Conservation (phyloP, 2,113 vertebrate genomes). For the Centropus unirufus region DNA sequence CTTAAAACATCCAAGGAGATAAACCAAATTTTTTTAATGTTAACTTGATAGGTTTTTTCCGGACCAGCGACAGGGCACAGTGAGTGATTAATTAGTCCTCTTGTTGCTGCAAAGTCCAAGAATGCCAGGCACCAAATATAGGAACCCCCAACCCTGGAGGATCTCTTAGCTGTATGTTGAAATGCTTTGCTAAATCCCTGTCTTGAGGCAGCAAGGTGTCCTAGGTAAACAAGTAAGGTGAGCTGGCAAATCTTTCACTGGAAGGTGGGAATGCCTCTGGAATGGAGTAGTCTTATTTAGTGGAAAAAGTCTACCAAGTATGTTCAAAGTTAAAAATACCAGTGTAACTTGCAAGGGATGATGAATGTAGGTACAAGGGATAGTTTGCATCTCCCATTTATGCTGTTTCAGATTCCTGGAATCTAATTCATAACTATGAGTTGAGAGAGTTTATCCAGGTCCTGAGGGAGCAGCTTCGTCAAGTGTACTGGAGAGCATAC, state of each 20-base stretch:
- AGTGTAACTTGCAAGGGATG: constrained; percentile 12
- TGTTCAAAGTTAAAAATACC: not conserved
- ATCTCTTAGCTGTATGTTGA: not conserved
- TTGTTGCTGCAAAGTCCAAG: not conserved
- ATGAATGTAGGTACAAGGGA: not conserved
- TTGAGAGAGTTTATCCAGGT: constrained; percentile 31
- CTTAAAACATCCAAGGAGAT: constrained; percentile 2
- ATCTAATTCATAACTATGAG: constrained; percentile 31
- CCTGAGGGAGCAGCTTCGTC: not conserved
- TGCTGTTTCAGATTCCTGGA: constrained; percentile 45
- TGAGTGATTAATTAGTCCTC: not conserved
- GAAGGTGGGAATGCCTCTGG: not conserved
- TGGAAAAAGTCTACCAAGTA: not conserved
- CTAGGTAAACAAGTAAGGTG: not conserved
- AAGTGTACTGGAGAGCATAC: not conserved
- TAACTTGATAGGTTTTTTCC: not conserved
- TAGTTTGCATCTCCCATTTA: constrained; percentile 27
- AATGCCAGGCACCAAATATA: constrained; percentile 1
- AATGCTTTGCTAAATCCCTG: not conserved
- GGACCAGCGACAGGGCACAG: not conserved
- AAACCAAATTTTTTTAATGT: not conserved
- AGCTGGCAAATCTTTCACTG: not conserved
- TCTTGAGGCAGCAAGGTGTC: not conserved
- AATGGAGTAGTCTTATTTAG: not conserved
- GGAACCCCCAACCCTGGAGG: not conserved